These are phyloP conservation scores for Edolisoma coerulescens DNA, from an alignment of 2,113 vertebrate species.

Conservation along the genomic window DNA sequence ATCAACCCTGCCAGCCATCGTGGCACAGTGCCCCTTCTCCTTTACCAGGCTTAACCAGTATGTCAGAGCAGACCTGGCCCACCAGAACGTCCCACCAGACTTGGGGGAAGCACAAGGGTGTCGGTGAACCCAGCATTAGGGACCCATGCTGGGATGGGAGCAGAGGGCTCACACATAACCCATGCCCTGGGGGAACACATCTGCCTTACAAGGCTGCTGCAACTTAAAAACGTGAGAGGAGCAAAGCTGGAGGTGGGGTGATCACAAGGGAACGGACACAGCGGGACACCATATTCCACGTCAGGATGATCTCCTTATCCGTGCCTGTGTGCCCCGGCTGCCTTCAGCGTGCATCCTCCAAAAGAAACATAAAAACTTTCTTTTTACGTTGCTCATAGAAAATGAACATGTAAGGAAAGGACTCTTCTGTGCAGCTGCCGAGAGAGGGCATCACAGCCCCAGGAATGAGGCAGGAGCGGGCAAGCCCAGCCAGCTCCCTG, in stretches of 20 bases:
- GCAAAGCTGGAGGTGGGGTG: background rate
- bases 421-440: background rate
- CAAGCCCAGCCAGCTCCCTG: background rate
- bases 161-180: background rate
- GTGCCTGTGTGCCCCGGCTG: fast-evolving
- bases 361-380: background rate
- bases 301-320: background rate
- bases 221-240: background rate
- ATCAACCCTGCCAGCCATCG: background rate
- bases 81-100: background rate
- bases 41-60: background rate
- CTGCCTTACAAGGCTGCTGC: background rate
- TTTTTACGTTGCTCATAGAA: background rate
- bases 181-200: fast-evolving
- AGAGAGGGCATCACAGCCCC: constrained; percentile 26
- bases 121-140: background rate
- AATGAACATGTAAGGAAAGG: fast-evolving
- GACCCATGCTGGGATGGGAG: background rate
- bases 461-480: background rate
- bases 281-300: fast-evolving
- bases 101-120: background rate
- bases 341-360: fast-evolving
- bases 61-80: background rate
- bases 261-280: fast-evolving
- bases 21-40: background rate